phyloP scores from a whole-genome alignment of 2,797 vertebrate species.

The Melanotaenia maccullochi region DNA sequence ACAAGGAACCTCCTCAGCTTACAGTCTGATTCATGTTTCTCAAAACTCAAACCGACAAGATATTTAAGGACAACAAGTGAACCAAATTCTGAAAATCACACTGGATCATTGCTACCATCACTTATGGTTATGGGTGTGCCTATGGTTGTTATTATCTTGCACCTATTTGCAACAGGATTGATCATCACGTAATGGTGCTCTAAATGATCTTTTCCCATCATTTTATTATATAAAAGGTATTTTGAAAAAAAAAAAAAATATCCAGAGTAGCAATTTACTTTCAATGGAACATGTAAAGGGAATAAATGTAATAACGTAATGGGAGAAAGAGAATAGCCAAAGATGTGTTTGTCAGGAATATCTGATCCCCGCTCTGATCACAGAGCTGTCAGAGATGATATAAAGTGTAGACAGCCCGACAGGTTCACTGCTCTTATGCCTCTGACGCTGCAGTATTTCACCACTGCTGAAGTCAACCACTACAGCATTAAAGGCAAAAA shows the following conservation, averaged over 20 bases:
- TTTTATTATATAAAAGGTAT: not conserved
- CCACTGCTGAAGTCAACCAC: slow-evolving; percentile 27
- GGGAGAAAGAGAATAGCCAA: slow-evolving; percentile 13
- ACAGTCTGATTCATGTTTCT: slow-evolving; percentile 67
- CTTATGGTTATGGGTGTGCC: slow-evolving; percentile 4
- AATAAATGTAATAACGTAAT: not conserved
- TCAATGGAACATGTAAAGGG: not conserved
- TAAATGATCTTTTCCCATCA: not conserved
- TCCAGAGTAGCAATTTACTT: slow-evolving; percentile 3
- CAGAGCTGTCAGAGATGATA: slow-evolving; percentile 70
- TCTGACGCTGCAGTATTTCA: slow-evolving; percentile 53
- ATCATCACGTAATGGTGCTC: not conserved
- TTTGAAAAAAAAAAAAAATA: not conserved
- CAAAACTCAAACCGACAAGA: slow-evolving; percentile 67
- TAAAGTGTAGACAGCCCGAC: slow-evolving; percentile 48
- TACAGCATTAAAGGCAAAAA: slow-evolving; percentile 4
- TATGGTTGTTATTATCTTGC: slow-evolving; percentile 1
- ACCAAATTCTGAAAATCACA: slow-evolving; percentile 24
- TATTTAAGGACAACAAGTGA: slow-evolving; percentile 26
- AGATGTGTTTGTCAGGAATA: slow-evolving; percentile 40
- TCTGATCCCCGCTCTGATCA: slow-evolving; percentile 63
- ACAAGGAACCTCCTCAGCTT: slow-evolving; percentile 47
- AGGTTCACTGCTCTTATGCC: slow-evolving; percentile 34
- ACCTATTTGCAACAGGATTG: not conserved
- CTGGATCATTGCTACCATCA: slow-evolving; percentile 13